Percentiles rank a stretch among this genome's conserved stretches.
Conservation (phyloP, 2,797 vertebrate species). For the Acrossocheilus wenchowensis region DNA sequence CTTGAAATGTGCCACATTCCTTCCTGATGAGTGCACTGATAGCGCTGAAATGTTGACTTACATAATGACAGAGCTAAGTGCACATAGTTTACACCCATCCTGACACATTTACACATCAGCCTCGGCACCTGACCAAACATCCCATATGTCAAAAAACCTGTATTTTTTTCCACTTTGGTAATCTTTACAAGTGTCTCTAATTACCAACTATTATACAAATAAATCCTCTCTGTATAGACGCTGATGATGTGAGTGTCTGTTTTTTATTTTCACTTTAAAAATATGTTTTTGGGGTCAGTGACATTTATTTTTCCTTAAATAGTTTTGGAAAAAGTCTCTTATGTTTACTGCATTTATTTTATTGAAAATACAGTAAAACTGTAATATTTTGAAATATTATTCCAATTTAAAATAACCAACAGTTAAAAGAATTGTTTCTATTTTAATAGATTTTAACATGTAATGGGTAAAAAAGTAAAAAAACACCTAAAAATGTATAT, state of each 20-base stretch:
- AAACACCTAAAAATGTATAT: too few relatives aligned
- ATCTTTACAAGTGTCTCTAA: constrained; percentile 34
- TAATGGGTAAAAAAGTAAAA: too few relatives aligned
- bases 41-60: constrained; percentile 64
- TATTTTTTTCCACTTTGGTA: constrained; percentile 25
- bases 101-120: constrained; percentile 50
- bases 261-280: neutral
- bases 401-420: too few relatives aligned
- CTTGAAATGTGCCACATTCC: constrained; percentile 60
- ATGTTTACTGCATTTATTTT: neutral
- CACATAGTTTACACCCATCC: constrained; percentile 58
- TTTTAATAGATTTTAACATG: too few relatives aligned
- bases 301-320: neutral
- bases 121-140: constrained; percentile 58
- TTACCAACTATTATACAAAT: constrained; percentile 24
- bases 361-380: neutral
- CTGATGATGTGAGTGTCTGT: neutral
- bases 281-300: neutral
- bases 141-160: constrained; percentile 34
- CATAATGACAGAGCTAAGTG: constrained; percentile 62
- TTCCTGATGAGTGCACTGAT: constrained; percentile 60
- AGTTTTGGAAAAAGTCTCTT: neutral
- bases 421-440: too few relatives aligned
- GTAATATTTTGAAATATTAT: too few relatives aligned
- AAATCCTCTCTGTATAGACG: neutral